Conservation (phyloP, 2,888 invertebrate genomes). For the Sympetrum striolatum region DNA sequence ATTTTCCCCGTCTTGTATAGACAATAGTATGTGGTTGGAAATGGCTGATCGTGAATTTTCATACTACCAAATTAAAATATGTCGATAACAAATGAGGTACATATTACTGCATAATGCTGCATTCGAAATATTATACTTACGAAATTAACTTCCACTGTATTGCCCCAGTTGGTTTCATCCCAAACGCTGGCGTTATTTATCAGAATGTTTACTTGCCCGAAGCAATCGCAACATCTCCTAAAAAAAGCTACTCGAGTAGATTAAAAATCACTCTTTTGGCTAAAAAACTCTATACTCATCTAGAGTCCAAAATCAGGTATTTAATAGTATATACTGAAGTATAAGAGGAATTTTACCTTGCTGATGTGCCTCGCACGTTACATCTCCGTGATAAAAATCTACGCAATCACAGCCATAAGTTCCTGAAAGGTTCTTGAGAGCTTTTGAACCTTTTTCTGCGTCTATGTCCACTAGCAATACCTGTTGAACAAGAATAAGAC, state of each 20-base stretch:
- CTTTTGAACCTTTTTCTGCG: background rate
- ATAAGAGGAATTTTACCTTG: background rate
- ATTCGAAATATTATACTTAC: background rate
- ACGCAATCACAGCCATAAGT: background rate
- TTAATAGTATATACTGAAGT: background rate
- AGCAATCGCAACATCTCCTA: background rate
- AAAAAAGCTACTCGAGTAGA: background rate
- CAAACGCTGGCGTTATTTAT: slow-evolving; percentile 30
- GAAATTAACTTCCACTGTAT: slow-evolving; percentile 9
- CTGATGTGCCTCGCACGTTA: background rate
- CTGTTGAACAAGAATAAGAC: background rate
- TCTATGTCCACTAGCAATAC: slow-evolving; percentile 6
- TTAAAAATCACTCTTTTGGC: background rate
- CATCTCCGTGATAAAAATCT: slow-evolving; percentile 12
- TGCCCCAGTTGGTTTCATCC: slow-evolving; percentile 10
- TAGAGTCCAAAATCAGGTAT: background rate
- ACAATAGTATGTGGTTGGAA: too few relatives aligned
- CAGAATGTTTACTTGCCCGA: slow-evolving; percentile 18
- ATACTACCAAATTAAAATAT: too few relatives aligned
- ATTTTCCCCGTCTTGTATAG: too few relatives aligned
- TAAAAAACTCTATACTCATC: background rate
- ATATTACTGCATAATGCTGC: too few relatives aligned
- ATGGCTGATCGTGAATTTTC: too few relatives aligned
- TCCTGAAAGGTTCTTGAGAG: background rate
- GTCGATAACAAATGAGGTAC: too few relatives aligned